Conservation (phyloP, 2,888 invertebrate species). For the Sialis fuliginosa region DNA sequence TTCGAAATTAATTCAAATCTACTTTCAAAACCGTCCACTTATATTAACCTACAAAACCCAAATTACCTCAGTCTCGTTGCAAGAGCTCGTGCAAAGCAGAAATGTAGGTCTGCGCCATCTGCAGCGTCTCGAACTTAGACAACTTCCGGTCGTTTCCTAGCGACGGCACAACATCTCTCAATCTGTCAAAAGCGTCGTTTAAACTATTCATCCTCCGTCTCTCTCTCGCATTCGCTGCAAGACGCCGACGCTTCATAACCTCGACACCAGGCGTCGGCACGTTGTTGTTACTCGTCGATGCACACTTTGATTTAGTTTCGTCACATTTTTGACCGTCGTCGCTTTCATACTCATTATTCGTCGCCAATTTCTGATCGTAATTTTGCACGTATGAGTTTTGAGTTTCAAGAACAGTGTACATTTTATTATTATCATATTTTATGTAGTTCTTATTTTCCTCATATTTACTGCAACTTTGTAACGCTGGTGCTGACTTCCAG, state of each 20-base stretch:
- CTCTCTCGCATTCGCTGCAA: slow-evolving; percentile 59
- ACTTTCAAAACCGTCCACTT: too few relatives aligned
- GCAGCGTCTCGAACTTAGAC: slow-evolving; percentile 58
- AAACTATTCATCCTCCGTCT: slow-evolving; percentile 53
- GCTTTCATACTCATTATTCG: neutral
- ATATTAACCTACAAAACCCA: too few relatives aligned
- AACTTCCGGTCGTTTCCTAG: slow-evolving; percentile 50
- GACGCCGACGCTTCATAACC: slow-evolving; percentile 34
- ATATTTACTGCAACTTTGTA: neutral
- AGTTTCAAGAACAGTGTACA: neutral
- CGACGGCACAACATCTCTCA: slow-evolving; percentile 51
- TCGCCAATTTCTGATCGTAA: neutral
- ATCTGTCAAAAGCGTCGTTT: slow-evolving; percentile 53
- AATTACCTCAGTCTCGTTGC: slow-evolving; percentile 19
- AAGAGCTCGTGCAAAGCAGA: slow-evolving; percentile 45
- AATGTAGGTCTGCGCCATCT: slow-evolving; percentile 64
- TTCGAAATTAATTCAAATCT: too few relatives aligned
- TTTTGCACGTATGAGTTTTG: neutral
- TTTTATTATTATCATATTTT: neutral
- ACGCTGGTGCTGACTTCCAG: neutral
- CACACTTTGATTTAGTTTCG: too few relatives aligned
- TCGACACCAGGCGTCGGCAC: slow-evolving; percentile 7
- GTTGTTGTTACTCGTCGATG: slow-evolving; percentile 4
- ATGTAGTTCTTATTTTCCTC: neutral
- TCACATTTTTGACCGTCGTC: neutral